Evolutionary conservation across 2,113 vertebrate species (phyloP).

Genomic region (Dasyprocta punctata): DNA sequence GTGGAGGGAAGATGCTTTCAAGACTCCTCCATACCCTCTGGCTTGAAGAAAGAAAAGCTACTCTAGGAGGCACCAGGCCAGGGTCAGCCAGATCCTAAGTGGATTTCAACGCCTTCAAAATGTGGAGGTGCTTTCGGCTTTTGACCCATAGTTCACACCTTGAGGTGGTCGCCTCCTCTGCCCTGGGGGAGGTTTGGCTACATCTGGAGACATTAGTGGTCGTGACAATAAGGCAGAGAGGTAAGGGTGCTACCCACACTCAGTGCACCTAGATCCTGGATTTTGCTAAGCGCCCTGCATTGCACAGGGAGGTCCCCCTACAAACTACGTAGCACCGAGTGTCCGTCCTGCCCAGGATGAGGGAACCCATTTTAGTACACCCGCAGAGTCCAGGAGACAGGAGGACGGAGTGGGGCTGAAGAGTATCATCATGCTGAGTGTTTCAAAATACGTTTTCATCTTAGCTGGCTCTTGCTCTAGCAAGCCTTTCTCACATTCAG

Average conservation of each 20-base stretch:
- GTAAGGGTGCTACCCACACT: too few species aligned
- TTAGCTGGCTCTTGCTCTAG: not conserved
- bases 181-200: not conserved
- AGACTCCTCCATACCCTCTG: not conserved
- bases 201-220: not conserved
- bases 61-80: not conserved
- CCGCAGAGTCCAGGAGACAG: not conserved
- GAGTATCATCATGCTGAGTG: not conserved
- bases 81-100: not conserved
- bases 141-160: not conserved
- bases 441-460: not conserved
- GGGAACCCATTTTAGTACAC: not conserved
- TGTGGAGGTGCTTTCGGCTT: not conserved
- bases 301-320: not conserved
- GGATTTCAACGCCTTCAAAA: not conserved
- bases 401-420: not conserved
- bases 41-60: not conserved
- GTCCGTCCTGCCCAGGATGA: not conserved
- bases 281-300: not conserved
- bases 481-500: not conserved
- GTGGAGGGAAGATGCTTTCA: not conserved
- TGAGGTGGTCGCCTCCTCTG: not conserved
- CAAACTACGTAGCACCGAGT: not conserved
- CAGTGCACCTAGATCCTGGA: not conserved
- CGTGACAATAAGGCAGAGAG: not conserved